phyloP scores from a whole-genome alignment of 30 jellyfish, hydroid and myxozoan species.

The Hydractinia symbiolongicarpus region DNA sequence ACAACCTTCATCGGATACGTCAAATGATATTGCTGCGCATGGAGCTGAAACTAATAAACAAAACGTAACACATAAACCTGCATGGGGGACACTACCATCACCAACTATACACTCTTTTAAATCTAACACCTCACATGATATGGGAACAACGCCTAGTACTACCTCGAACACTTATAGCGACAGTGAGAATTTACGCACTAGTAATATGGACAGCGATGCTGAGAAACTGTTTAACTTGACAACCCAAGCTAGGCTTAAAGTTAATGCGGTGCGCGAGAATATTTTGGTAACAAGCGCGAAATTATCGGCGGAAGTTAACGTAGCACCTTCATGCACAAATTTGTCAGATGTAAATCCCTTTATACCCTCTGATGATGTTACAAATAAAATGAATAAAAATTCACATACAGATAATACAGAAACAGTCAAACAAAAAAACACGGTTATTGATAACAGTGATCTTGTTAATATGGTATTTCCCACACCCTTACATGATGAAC shows the following conservation, averaged over 20 bases:
- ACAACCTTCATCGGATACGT: no score
- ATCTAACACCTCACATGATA: background rate
- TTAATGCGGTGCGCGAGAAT: conserved; percentile 18
- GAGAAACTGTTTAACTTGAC: background rate
- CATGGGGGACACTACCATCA: background rate
- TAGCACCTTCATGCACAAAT: background rate
- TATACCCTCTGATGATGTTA: background rate
- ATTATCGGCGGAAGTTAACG: background rate
- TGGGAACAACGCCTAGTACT: no score
- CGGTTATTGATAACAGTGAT: no score
- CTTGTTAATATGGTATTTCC: background rate
- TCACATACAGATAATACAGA: background rate
- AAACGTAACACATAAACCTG: conserved; percentile 1
- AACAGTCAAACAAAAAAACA: background rate
- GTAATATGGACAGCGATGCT: no score
- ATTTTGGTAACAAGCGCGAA: conserved; percentile 15
- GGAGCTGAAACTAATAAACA: background rate
- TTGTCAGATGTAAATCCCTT: background rate
- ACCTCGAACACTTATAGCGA: no score
- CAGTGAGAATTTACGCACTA: no score
- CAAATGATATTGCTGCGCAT: no score
- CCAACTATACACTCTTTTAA: background rate
- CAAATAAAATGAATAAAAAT: background rate
- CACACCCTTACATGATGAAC: background rate
- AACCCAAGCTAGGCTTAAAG: conserved; percentile 15